Percentiles rank a stretch among this genome's conserved stretches.
These are phyloP conservation scores for Steinernema scapterisci DNA, from an alignment of 2,888 invertebrate species.

Conservation along the genomic window DNA sequence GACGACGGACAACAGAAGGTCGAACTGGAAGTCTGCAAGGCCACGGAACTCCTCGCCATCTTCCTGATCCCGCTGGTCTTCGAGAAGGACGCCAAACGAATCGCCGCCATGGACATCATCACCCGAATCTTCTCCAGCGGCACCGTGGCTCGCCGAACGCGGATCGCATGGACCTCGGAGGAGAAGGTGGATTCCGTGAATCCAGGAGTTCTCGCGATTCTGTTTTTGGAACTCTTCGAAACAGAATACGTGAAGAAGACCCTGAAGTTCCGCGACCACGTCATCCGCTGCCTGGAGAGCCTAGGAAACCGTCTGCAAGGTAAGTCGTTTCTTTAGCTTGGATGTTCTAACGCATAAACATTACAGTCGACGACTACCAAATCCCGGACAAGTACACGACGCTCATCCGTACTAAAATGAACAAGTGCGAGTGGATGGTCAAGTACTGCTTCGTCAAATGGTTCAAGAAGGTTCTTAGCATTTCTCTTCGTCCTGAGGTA, in stretches of 20 bases:
- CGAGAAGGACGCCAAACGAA: neutral
- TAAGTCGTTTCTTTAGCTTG: neutral
- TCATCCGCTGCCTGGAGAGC: neutral
- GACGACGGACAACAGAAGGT: conserved; percentile 15
- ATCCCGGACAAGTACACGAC: conserved; percentile 3
- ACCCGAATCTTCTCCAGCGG: neutral
- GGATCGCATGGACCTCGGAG: conserved; percentile 1
- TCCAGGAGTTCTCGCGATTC: neutral
- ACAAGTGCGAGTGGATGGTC: conserved; percentile 7
- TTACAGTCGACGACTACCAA: neutral
- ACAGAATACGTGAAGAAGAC: neutral
- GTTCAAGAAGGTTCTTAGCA: neutral
- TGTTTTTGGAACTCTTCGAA: neutral
- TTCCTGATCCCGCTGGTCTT: neutral
- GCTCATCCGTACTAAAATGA: neutral
- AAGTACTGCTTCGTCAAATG: conserved; percentile 9
- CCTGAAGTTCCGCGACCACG: neutral
- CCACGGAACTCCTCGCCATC: neutral
- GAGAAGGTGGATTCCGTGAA: neutral
- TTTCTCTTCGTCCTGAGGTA: conserved; percentile 22
- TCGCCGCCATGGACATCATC: neutral
- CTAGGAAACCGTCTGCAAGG: conserved; percentile 3
- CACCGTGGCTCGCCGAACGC: neutral
- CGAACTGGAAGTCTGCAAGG: neutral
- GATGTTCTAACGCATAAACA: neutral